Conservation (phyloP, 2,113 vertebrate genomes). For the Geococcyx californianus region DNA sequence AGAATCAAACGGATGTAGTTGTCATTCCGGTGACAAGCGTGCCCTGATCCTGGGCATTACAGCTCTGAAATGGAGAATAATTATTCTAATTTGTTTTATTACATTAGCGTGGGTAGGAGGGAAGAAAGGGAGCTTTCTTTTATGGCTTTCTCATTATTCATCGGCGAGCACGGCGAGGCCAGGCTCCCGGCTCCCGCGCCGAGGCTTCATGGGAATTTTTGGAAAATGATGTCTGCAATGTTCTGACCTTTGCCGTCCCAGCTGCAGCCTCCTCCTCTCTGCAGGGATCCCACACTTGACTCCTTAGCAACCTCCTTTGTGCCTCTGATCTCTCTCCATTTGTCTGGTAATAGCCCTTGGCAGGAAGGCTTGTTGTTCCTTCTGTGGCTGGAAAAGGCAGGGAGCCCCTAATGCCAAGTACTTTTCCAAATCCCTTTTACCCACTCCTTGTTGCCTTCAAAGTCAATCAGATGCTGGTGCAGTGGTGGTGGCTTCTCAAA, state of each 20-base stretch:
- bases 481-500: neutral
- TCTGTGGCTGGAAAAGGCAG: slow-evolving; percentile 19
- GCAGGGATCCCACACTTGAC: slow-evolving; percentile 65
- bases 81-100: slow-evolving; percentile 74
- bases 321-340: slow-evolving; percentile 38
- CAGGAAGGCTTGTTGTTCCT: slow-evolving; percentile 26
- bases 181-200: slow-evolving; percentile 52
- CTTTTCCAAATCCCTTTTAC: neutral
- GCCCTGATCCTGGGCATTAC: slow-evolving; percentile 36
- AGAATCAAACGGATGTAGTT: slow-evolving; percentile 2
- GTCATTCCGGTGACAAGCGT: slow-evolving; percentile 36
- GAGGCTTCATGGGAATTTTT: slow-evolving; percentile 68
- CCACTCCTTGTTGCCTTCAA: neutral
- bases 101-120: slow-evolving; percentile 67
- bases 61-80: slow-evolving; percentile 46
- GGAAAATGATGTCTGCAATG: slow-evolving; percentile 63
- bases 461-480: neutral
- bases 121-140: slow-evolving; percentile 73
- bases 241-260: slow-evolving; percentile 73
- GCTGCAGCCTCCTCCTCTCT: slow-evolving; percentile 64
- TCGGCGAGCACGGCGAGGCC: slow-evolving; percentile 2
- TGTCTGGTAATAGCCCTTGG: slow-evolving; percentile 40
- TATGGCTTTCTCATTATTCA: slow-evolving; percentile 51
- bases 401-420: slow-evolving; percentile 1
- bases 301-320: slow-evolving; percentile 63